A percentile compares a stretch with the other conserved stretches of the same genome.
phyloP scores from a whole-genome alignment of 2,888 invertebrate genomes.

The Drosophila recens region DNA sequence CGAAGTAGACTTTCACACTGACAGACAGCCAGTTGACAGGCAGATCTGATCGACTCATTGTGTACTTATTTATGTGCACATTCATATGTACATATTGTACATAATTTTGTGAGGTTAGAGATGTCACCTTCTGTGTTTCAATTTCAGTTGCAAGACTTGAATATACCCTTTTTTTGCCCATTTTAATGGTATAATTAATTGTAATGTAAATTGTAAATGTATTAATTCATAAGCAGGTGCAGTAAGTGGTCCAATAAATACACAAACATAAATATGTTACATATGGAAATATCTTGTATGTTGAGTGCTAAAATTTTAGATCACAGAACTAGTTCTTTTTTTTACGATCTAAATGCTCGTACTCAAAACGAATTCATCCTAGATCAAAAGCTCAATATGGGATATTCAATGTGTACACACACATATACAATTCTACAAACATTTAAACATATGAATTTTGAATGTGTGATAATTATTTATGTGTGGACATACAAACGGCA shows the following conservation, averaged over 20 bases:
- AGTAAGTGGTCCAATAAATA: too few species aligned
- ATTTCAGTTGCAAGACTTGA: background rate
- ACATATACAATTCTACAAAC: background rate
- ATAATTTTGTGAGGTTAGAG: constrained; percentile 17
- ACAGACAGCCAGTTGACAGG: constrained; percentile 14
- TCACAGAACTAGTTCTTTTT: background rate
- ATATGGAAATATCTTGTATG: background rate
- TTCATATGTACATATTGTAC: background rate
- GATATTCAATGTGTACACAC: background rate
- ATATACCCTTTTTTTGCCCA: background rate
- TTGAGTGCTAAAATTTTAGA: background rate
- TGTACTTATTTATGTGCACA: constrained; percentile 4
- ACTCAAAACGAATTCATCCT: background rate
- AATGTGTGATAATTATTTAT: constrained; percentile 35
- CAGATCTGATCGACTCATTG: constrained; percentile 13
- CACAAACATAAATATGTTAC: too few species aligned
- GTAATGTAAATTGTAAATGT: background rate
- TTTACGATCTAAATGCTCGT: background rate
- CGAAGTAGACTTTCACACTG: constrained; percentile 1
- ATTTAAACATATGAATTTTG: constrained; percentile 13
- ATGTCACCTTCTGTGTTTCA: constrained; percentile 15
- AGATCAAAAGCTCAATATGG: background rate
- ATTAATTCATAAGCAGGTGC: background rate
- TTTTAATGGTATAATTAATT: background rate
- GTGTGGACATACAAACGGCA: constrained; percentile 12